These are phyloP conservation scores for Scaptomyza reducta DNA, from an alignment of 2,888 invertebrate species.

Conservation along the genomic window DNA sequence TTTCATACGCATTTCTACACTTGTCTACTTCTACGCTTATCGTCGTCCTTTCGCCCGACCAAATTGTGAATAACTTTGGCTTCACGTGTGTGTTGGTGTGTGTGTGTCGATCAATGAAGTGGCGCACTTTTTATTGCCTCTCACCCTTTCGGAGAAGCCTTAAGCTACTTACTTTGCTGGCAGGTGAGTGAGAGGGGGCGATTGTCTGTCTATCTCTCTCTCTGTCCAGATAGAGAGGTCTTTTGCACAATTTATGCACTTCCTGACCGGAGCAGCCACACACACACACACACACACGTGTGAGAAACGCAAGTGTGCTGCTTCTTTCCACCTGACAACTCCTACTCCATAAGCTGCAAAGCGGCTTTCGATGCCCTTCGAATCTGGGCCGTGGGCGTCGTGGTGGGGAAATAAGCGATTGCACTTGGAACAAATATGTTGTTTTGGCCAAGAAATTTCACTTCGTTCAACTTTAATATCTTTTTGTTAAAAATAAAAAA, in stretches of 20 bases:
- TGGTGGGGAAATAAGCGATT: background rate
- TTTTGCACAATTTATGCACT: constrained; percentile 65
- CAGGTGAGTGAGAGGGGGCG: constrained; percentile 4
- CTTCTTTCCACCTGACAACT: background rate
- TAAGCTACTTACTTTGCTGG: constrained; percentile 67
- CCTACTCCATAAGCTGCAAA: constrained; percentile 69
- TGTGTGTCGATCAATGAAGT: constrained; percentile 59
- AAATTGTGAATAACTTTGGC: constrained; percentile 56
- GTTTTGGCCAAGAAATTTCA: too few relatives aligned
- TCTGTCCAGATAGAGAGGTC: constrained; percentile 12
- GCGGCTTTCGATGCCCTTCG: constrained; percentile 62
- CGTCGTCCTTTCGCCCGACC: constrained; percentile 49
- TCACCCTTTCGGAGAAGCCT: background rate
- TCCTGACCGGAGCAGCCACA: constrained; percentile 38
- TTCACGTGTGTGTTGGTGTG: background rate
- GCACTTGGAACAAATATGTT: too few relatives aligned
- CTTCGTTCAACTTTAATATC: too few relatives aligned
- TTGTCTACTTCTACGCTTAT: constrained; percentile 38
- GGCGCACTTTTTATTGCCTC: constrained; percentile 38
- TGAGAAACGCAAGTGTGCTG: constrained; percentile 13
- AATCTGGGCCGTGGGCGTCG: background rate
- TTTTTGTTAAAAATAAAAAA: too few relatives aligned
- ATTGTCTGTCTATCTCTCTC: too few relatives aligned
- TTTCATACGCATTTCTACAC: constrained; percentile 36
- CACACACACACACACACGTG: constrained; percentile 30